phyloP scores from a whole-genome alignment of 92 coral and sea anemone genomes.

The Zoanthus solanderi region DNA sequence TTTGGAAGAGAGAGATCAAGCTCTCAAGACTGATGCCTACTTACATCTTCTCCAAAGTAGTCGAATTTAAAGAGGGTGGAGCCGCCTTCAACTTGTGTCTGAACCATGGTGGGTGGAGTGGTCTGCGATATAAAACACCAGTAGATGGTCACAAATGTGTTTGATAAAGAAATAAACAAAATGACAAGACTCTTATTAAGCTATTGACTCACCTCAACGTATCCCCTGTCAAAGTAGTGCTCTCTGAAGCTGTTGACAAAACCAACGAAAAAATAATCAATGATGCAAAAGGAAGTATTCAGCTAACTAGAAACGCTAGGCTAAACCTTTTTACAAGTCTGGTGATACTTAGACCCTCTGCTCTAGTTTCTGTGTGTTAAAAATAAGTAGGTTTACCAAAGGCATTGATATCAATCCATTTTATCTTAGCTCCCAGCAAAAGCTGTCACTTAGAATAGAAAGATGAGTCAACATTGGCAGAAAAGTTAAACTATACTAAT shows the following conservation, averaged over 20 bases:
- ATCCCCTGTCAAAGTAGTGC: slow-evolving; percentile 79
- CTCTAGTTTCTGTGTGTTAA: too few relatives aligned
- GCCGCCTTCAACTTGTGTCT: slow-evolving; percentile 99
- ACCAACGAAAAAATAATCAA: neutral
- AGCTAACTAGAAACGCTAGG: neutral
- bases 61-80: slow-evolving; percentile 92
- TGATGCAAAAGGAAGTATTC: neutral
- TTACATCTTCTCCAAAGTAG: slow-evolving; percentile 97
- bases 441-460: too few relatives aligned
- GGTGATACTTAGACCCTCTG: too few relatives aligned
- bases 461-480: too few relatives aligned
- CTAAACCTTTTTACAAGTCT: neutral
- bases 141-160: neutral
- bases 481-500: too few relatives aligned
- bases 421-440: too few relatives aligned
- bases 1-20: too few relatives aligned
- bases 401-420: too few relatives aligned
- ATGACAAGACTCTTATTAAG: neutral
- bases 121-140: slow-evolving; percentile 54
- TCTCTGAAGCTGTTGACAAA: slow-evolving; percentile 85
- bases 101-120: slow-evolving; percentile 97
- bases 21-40: slow-evolving; percentile 4
- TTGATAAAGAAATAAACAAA: neutral
- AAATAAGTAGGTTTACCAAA: too few relatives aligned
- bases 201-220: slow-evolving; percentile 79